A percentile compares a stretch with the other conserved stretches of the same genome.
phyloP scores from a whole-genome alignment of 1,140 invertebrate species.

The Medauroidea extradentata region DNA sequence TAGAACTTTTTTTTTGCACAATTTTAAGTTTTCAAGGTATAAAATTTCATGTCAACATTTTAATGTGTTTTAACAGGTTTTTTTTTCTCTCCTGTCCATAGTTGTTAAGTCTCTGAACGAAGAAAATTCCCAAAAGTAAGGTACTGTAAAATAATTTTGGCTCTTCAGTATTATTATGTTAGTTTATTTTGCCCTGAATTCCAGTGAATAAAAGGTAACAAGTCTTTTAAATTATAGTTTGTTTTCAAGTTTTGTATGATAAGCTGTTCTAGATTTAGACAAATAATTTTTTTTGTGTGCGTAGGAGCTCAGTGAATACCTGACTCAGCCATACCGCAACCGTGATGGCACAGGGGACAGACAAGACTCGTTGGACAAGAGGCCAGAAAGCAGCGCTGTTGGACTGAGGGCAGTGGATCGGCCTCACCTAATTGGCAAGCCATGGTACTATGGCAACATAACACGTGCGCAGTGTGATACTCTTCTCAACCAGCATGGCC shows the following conservation, averaged over 20 bases:
- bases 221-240: no score
- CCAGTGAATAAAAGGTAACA: not conserved
- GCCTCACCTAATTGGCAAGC: conserved; percentile 69
- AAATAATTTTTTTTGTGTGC: not conserved
- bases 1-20: no score
- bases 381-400: conserved; percentile 35
- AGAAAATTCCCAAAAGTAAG: no score
- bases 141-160: no score
- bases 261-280: no score
- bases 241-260: no score
- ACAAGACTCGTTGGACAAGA: conserved; percentile 45
- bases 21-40: no score
- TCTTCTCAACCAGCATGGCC: conserved; percentile 87
- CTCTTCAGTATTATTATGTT: no score
- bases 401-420: conserved; percentile 44
- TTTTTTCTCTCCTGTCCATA: no score
- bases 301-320: conserved; percentile 78
- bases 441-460: conserved; percentile 97
- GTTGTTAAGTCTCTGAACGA: no score
- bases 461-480: conserved; percentile 92
- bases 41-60: no score
- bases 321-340: conserved; percentile 73
- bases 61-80: no score
- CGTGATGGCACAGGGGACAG: conserved; percentile 45
- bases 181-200: conserved; percentile 14